Evolutionary conservation across 2,888 invertebrate genomes (phyloP), one percentile per base, ranked within the genome.

Genomic region (Hanleya hanleyi): DNA sequence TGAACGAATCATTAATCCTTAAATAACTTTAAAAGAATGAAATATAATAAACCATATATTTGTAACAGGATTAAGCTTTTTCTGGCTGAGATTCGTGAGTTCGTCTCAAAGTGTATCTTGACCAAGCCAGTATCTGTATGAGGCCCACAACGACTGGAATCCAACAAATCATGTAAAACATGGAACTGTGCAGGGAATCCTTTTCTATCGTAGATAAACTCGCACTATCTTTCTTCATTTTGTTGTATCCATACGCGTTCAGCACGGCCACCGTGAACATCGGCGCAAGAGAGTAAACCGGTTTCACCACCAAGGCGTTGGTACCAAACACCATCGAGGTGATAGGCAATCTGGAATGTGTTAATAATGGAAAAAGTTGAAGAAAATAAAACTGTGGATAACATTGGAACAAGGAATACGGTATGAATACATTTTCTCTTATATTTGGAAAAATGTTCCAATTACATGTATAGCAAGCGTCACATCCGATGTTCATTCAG

Each of bases 41-140:
- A n/a, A n/a, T n/a, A n/a, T n/a, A n/a, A n/a, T n/a, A n/a, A n/a
- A n/a, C n/a, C n/a, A n/a, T n/a, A n/a, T n/a, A n/a, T n/a, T n/a
- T n/a, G n/a, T n/a, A n/a, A n/a, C n/a, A n/a, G n/a, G n/a, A n/a
- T n/a, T n/a, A n/a, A n/a, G n/a, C n/a, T n/a, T n/a, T n/a, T n/a
- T n/a, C n/a, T n/a, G 41, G 41, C 41, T 32, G 15, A 33, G 26
- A 47, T 38, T 67, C 50, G 47, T 79, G 78, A 38, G 74, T 67
- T 49, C 74, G 38, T 12, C 80, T 74, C 5, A 86, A 77, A 4
- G 75, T 80, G 72, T 80, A 87, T 47, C 77, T 81, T 3, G 86
- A 86, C 88, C 88, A 88, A 22, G 79, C 72, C 26, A 80, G 41
- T 2, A 78, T 68, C 75, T 88, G 88, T 33, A 87, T 62, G 6